Conservation (phyloP, 2,797 vertebrate species). For the Betta splendens region DNA sequence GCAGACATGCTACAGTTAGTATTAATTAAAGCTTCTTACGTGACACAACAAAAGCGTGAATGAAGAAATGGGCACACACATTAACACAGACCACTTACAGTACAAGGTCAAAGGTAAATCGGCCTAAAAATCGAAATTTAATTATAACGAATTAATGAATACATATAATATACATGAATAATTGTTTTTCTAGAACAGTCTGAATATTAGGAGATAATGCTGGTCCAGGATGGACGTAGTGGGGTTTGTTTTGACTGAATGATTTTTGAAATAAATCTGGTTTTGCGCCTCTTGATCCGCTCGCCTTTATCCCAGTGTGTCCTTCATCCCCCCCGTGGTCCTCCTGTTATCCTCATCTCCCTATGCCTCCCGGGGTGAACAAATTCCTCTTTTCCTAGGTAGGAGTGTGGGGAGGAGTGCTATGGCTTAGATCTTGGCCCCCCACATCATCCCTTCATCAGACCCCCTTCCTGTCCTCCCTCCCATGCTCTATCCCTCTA, state of each 20-base stretch:
- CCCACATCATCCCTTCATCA: constrained; percentile 73
- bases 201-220: constrained; percentile 39
- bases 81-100: no score
- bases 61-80: no score
- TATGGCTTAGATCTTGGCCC: constrained; percentile 77
- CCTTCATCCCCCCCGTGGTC: constrained; percentile 49
- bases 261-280: constrained; percentile 66
- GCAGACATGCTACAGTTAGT: no score
- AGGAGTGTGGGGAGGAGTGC: constrained; percentile 77
- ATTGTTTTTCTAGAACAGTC: constrained; percentile 36
- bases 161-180: no score
- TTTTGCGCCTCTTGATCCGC: constrained; percentile 65
- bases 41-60: no score
- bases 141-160: no score
- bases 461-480: constrained; percentile 61
- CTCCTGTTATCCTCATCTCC: constrained; percentile 65
- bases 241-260: constrained; percentile 17
- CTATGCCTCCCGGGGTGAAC: constrained; percentile 74
- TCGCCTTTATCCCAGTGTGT: constrained; percentile 60
- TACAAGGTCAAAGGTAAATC: no score
- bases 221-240: constrained; percentile 28
- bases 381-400: constrained; percentile 82
- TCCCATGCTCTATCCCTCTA: constrained; percentile 39
- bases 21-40: no score
- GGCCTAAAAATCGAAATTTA: no score